Base-by-base conservation (phyloP, 1,140 invertebrate genomes). In the Nebria ingens region DNA sequence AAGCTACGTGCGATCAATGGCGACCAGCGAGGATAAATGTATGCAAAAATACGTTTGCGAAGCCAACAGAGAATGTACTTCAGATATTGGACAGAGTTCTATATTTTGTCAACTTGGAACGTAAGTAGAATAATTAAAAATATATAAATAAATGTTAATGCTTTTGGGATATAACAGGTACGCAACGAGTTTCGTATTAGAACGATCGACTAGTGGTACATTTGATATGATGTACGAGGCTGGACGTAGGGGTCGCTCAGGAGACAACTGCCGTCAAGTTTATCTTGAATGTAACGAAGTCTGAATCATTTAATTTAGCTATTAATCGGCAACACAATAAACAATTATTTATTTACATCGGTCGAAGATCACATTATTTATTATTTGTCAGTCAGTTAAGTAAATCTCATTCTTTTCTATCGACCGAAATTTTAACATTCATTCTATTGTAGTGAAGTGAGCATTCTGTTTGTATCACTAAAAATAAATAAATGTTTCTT, bases 101-200 rank as follows among this genome's bases (percentile, higher is more conserved):
- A 81, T 93, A 52, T 91, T 93, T 80, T 93, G 91, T 64, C 89
- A 93, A 75, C 75, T 94, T 61, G 90, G 89, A 86, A 88, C 89
- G 91, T 95, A 76, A 88, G 89, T 85, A 22, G 25, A 6, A n/a
- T n/a, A 34, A 19, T 40, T n/a, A 21, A 22, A 52, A 20, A 49
- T 42, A 52, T 29, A 53, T 19, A 58, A 3, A 52, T n/a, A 15
- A 54, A 50, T 58, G 29, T 54, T 51, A 51, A 54, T 51, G n/a
- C n/a, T n/a, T n/a, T n/a, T n/a, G n/a, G n/a, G n/a, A n/a, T 2
- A 40, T 51, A 72, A 20, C 68, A 93, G 90, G 51, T 93, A 92
- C 67, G 87, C 87, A 19, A 83, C 88, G 52, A 91, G 89, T 65
- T 91, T 86, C 68, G 71, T 91, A 1, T 71, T 93, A 38, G 87